Base-by-base conservation (phyloP, 2,888 invertebrate species). In the Salpingus planirostris region DNA sequence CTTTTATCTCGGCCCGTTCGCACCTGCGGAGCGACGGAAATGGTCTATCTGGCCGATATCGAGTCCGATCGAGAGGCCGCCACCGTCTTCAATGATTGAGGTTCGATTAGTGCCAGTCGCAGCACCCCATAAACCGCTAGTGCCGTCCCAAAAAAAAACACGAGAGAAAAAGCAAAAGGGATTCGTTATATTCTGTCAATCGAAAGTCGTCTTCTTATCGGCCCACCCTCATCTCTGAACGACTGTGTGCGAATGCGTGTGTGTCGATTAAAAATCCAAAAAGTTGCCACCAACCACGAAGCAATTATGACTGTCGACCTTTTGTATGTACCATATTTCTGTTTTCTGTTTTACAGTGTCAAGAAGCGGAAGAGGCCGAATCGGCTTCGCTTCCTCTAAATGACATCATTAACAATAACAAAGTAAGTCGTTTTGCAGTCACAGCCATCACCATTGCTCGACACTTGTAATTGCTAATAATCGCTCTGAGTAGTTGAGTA, bases 1-100 rank as follows among this genome's bases (percentile, higher is more conserved):
- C 47, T 57, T 42, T 49, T 60, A 27, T 57, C 52, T 24, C 52
- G 54, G 12, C 59, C 57, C 25, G 30, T 52, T 27, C 58, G 59
- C 46, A 57, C 55, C 33, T 59, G 59, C 33, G 52, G 51, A 38
- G 43, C 38, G 25, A 42, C 50, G 52, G 57, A 56, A 38, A 50
- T 52, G 50, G 52, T 50, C 29, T 51, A 44, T 46, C 35, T 52
- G 30, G 43, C 48, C 13, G 57, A 54, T 42, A 42, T 50, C 30
- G 55, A 57, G 32, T 56, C 56, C 22, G 50, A 55, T 29, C 55
- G 43, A 50, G 15, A 31, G 10, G n/a, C n/a, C n/a, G n/a, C n/a
- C n/a, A n/a, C n/a, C 32, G 27, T 32, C 26, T 27, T 27, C 22
- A 27, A 18, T 18, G 6, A 32, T 32, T 32, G 27, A 23, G n/a